Base-by-base conservation (phyloP, 2,888 invertebrate species). In the Mythimna impura region DNA sequence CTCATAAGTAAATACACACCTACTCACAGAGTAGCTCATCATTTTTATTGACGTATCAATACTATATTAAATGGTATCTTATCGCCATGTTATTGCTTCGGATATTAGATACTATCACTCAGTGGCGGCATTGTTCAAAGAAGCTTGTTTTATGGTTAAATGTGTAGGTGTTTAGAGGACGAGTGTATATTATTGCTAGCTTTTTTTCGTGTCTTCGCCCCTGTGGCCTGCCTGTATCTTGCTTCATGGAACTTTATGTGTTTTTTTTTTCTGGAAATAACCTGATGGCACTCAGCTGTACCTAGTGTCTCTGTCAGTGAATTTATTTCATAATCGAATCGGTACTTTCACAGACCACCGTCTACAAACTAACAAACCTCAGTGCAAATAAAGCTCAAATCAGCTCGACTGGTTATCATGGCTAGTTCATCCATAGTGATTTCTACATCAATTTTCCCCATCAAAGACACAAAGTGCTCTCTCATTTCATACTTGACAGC, bases 11-110 rank as follows among this genome's bases (percentile, higher is more conserved):
- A 25, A 54, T 9, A 12, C 22, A 55, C 55, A 55, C 25, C 12
- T 14, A 57, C 57, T 17, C 14, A 55, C 54, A 22, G 22, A 17
- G 34, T n/a, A 79, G 66, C 55, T 80, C 68, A 79, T 80, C 68
- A 66, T 58, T 58, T 82, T 82, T 82, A 80, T 83, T 80, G 73
- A 66, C 73, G 55, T 68, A 50, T 79, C 73, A 76, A 80, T 52
- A 68, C 30, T 68, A 62, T 66, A 73, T 73, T 62, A 63, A 30
- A 66, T 50, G 34, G n/a, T 75, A 83, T 71, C 67, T 75, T 81
- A 81, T 83, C 79, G 20, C 14, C 25, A 64, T 75, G 55, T 66
- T 82, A 62, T 68, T 71, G 63, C 47, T 67, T 62, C 57, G 30
- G 50, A 61, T 80, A 67, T 69, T 66, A 67, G 47, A 62, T 63